phyloP scores from a whole-genome alignment of 2,113 vertebrate genomes.

The Sceloporus tristichus region DNA sequence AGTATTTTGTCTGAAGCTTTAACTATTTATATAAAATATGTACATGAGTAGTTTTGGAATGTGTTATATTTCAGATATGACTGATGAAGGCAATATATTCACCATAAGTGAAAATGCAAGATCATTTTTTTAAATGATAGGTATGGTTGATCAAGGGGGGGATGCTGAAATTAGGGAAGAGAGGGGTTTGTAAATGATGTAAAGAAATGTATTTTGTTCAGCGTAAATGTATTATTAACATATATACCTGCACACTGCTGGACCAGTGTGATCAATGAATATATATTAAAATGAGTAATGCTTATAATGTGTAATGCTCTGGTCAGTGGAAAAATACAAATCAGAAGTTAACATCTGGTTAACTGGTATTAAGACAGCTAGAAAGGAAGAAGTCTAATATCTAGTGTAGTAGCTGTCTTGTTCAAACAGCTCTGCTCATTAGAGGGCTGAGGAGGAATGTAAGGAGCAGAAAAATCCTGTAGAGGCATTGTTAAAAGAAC shows the following conservation, averaged over 20 bases:
- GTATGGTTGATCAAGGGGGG: constrained; percentile 8
- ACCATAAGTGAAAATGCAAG: not conserved
- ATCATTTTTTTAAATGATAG: constrained; percentile 1
- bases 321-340: not conserved
- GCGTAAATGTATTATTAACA: not conserved
- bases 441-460: not conserved
- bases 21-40: constrained; percentile 67
- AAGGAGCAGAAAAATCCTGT: not conserved
- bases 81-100: constrained; percentile 30
- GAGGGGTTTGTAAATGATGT: not conserved
- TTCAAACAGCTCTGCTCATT: not conserved
- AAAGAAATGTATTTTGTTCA: not conserved
- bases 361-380: not conserved
- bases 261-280: constrained; percentile 3
- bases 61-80: constrained; percentile 27
- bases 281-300: not conserved
- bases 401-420: rapidly evolving
- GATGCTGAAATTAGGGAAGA: constrained; percentile 4
- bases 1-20: constrained; percentile 66
- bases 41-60: constrained; percentile 49
- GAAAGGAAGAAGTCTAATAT: not conserved
- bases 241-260: not conserved
- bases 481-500: not conserved
- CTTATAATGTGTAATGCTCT: not conserved
- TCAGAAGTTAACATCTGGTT: not conserved